Percentiles rank a stretch among this genome's conserved stretches.
Conservation (phyloP, 2,797 vertebrate genomes). For the Microctenopoma lineatum region DNA sequence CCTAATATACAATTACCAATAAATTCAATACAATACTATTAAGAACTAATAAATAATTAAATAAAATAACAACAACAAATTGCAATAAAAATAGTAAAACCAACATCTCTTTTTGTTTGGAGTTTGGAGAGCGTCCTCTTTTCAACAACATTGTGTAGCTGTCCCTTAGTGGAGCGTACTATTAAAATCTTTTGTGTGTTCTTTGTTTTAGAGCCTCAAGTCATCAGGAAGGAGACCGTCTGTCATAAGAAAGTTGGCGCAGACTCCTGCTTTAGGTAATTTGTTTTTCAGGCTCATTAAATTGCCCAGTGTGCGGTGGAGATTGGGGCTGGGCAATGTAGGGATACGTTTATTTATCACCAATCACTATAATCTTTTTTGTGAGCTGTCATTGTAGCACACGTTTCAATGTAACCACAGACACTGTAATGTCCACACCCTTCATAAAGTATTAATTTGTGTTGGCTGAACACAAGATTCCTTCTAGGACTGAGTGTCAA, state of each 20-base stretch:
- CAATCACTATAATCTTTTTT: background rate
- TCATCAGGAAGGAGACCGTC: slow-evolving; percentile 71
- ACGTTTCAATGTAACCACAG: background rate
- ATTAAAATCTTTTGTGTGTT: background rate
- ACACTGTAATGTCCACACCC: background rate
- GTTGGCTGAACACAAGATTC: background rate
- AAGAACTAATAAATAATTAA: too few species aligned
- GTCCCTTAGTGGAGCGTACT: too few species aligned
- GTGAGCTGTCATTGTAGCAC: background rate
- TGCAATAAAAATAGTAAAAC: too few species aligned
- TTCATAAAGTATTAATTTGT: background rate
- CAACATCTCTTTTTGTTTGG: too few species aligned
- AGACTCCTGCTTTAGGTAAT: slow-evolving; percentile 73
- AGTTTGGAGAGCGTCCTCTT: too few species aligned
- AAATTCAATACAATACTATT: too few species aligned
- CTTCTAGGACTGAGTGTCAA: too few species aligned
- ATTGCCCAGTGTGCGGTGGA: background rate
- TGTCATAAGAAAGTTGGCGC: slow-evolving; percentile 66
- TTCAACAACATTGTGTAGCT: too few species aligned
- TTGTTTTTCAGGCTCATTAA: background rate
- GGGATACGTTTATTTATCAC: background rate
- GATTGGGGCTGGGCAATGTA: background rate
- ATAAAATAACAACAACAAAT: too few species aligned
- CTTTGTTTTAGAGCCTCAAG: slow-evolving; percentile 70
- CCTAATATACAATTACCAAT: too few species aligned